Evolutionary conservation across 2,888 invertebrate species (phyloP).

Genomic region (Malacosoma neustria): DNA sequence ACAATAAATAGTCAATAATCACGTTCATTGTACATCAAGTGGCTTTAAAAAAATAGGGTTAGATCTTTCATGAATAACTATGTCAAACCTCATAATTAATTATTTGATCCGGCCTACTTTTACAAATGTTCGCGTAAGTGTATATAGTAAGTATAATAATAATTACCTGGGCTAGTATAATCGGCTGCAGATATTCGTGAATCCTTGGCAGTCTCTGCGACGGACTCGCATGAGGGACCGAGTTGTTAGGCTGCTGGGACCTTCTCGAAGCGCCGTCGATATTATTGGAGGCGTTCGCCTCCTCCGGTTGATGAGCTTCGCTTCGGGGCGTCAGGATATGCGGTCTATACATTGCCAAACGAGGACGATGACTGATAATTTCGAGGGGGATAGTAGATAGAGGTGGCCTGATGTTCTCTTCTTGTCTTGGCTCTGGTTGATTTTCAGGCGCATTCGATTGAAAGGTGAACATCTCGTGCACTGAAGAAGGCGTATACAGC

Average conservation of each 20-base stretch:
- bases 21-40: too few relatives aligned
- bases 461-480: slow-evolving; percentile 55
- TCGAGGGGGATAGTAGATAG: slow-evolving; percentile 24
- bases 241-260: slow-evolving; percentile 69
- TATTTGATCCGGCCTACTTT: too few relatives aligned
- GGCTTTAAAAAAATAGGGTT: too few relatives aligned
- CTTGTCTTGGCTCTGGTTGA: slow-evolving; percentile 27
- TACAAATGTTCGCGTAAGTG: too few relatives aligned
- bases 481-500: slow-evolving; percentile 56
- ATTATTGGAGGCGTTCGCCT: slow-evolving; percentile 38
- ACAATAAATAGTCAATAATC: too few relatives aligned
- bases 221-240: slow-evolving; percentile 29
- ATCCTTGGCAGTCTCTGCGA: slow-evolving; percentile 47
- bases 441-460: slow-evolving; percentile 31
- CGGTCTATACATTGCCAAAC: slow-evolving; percentile 27
- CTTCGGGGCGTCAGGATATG: slow-evolving; percentile 33
- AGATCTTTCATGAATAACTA: too few relatives aligned
- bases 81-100: too few relatives aligned
- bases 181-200: slow-evolving; percentile 62
- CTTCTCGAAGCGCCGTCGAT: slow-evolving; percentile 41
- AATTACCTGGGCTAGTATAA: slow-evolving; percentile 63
- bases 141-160: too few relatives aligned
- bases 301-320: slow-evolving; percentile 24
- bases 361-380: slow-evolving; percentile 21
- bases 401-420: slow-evolving; percentile 24